Evolutionary conservation across 2,888 invertebrate genomes (phyloP), one percentile per base, ranked within the genome.

Genomic region (Andrena dorsata): DNA sequence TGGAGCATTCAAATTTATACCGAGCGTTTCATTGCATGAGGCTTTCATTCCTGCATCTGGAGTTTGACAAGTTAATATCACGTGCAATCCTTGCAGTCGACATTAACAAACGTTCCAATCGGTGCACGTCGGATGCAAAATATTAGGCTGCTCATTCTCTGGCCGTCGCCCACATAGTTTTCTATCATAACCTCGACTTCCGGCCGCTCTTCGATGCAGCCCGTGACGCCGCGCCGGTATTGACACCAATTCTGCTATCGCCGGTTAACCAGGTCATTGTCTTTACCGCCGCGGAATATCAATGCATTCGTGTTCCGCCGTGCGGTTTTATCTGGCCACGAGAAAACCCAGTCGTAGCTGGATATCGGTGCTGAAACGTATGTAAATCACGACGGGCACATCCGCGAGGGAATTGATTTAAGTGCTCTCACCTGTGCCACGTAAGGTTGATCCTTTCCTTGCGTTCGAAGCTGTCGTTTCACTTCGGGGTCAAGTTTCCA

Each of bases 251-350:
- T 75, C 76, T 66, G 65, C 82, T 90, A 80, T 84, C 76, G 72
- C 58, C 60, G 66, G 58, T 76, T 84, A 90, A 87, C 76, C 86
- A 77, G 90, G 90, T 83, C 90, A 90, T 89, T 90, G 90, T 85
- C 86, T 84, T 71, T 70, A 82, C 79, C 61, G 41, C 47, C 53
- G 69, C 70, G 69, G 88, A 90, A 89, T 90, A 87, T 83, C 70
- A 80, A 85, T 83, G 66, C 4, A 5, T 20, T 20, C 10, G 35
- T 10, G 20, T 23, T 16, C 35, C 16, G 63, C 49, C 16, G n/a
- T 26, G 70, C 58, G 56, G 56, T 84, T 82, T 41, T 79, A 71
- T 76, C 63, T 60, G 7, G 32, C 51, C 68, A 51, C 58, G 47
- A 68, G 75, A 72, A 70, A 64, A 65, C 58, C 47, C 23, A 56